Evolutionary conservation across 2,797 vertebrate species (phyloP).

Genomic region (Sebastolobus altivelis): DNA sequence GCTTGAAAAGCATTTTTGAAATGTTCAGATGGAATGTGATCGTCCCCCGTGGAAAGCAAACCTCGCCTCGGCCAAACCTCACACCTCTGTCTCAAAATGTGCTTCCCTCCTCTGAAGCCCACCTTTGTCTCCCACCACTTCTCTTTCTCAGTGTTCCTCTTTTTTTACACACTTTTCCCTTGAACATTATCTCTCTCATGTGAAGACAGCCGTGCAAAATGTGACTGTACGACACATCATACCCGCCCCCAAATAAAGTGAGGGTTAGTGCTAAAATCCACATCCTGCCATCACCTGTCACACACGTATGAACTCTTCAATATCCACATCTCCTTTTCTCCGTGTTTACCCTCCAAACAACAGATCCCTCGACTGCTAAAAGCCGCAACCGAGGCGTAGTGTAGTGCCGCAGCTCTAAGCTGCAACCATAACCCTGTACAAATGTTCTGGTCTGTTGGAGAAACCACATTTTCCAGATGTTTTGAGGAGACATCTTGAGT

Average conservation of each 20-base stretch:
- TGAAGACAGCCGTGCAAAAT: constrained; percentile 15
- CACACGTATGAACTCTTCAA: constrained; percentile 26
- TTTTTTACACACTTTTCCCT: background rate
- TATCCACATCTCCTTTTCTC: background rate
- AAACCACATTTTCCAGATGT: constrained; percentile 77
- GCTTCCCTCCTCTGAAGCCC: constrained; percentile 57
- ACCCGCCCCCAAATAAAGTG: background rate
- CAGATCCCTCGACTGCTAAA: constrained; percentile 18
- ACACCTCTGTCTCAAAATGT: constrained; percentile 74
- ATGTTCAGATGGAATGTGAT: constrained; percentile 74
- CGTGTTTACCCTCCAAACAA: constrained; percentile 32
- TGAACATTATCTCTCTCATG: background rate
- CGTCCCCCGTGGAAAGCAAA: constrained; percentile 74
- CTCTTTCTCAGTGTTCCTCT: background rate
- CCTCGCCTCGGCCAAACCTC: constrained; percentile 64
- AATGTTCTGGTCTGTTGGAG: constrained; percentile 54
- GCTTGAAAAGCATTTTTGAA: constrained; percentile 61
- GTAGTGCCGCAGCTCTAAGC: constrained; percentile 4
- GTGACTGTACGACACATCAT: constrained; percentile 6
- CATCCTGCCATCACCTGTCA: constrained; percentile 55
- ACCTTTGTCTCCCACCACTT: constrained; percentile 42
- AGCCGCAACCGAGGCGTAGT: constrained; percentile 5
- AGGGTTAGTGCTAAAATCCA: constrained; percentile 53
- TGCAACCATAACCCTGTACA: constrained; percentile 34
- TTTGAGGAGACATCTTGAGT: constrained; percentile 57